Evolutionary conservation across 2,113 vertebrate species (phyloP), one percentile per base, ranked within the genome.

Genomic region (Rhynchopsitta pachyrhyncha): DNA sequence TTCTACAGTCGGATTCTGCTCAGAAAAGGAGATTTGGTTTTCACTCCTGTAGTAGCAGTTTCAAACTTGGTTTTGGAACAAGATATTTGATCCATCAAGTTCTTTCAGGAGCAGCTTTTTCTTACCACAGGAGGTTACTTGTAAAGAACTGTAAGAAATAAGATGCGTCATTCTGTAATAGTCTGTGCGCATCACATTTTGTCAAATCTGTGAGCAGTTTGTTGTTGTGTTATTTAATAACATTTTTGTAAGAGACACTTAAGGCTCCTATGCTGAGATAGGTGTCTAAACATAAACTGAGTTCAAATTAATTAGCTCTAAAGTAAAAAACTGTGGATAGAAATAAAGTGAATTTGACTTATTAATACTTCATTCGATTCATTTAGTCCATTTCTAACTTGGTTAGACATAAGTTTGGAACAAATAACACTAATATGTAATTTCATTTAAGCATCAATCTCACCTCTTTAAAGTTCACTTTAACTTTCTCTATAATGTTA

Each of bases 31-130:
- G 17, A 41, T 52, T 80, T 35, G 29, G 37, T 52, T 92, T 95
- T 91, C 33, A 24, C 93, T 88, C 74, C 64, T 90, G 63, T 75
- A 71, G 42, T 67, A 74, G 31, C 76, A 50, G n/a, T 63, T 92
- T 93, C 17, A 10, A 28, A 71, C 47, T 95, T 77, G 12, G 3
- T 84, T 86, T 94, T 83, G 78, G 47, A 70, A n/a, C 7, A 52
- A 63, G 1, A 1, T 13, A 2, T 60, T 91, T 81, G 37, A 62
- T 70, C 59, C 3, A 1, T 92, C 44, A 33, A 3, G 7, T 39
- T 79, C 29, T 91, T 81, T 79, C 11, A n/a, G 74, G 80, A 79
- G 25, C 63, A 69, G 31, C 14, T 79, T 84, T 66, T 89, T 41
- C 35, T 69, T 94, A 14, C 10, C 13, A 24, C 5, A 17, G 63